These are phyloP conservation scores for Noturus placidus DNA, from an alignment of 2,113 vertebrate genomes.

Conservation along the genomic window DNA sequence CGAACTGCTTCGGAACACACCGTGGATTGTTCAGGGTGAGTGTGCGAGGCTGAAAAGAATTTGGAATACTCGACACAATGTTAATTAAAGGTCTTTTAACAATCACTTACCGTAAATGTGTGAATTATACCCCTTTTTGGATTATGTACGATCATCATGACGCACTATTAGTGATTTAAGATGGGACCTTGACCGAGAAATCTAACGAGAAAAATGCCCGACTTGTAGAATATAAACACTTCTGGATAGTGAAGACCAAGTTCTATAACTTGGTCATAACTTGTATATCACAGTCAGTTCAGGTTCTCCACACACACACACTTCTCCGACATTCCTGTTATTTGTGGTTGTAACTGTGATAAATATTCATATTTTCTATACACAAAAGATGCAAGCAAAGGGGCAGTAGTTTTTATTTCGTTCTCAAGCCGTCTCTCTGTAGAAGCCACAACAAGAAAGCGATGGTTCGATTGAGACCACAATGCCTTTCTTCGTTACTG, in stretches of 20 bases:
- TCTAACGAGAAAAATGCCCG: neutral
- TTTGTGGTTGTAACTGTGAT: neutral
- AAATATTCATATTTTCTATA: neutral
- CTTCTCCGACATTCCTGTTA: neutral
- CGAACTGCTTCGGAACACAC: neutral
- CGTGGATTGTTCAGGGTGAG: neutral
- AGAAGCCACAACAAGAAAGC: constrained; percentile 36
- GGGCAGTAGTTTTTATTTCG: constrained; percentile 20
- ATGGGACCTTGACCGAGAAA: neutral
- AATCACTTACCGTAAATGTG: neutral
- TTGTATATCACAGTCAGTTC: neutral
- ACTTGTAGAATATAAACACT: neutral
- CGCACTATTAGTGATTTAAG: neutral
- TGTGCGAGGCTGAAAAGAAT: neutral
- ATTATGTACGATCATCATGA: neutral
- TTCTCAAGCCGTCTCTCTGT: constrained; percentile 43
- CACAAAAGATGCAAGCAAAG: constrained; percentile 20
- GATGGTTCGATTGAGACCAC: constrained; percentile 31
- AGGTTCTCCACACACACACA: neutral
- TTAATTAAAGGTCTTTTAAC: neutral
- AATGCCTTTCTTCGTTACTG: neutral
- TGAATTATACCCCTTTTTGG: neutral
- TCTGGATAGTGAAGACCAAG: neutral
- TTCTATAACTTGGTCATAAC: neutral
- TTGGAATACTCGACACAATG: neutral